Conservation (phyloP, 2,797 vertebrate genomes). For the Paedocypris micromegethes region DNA sequence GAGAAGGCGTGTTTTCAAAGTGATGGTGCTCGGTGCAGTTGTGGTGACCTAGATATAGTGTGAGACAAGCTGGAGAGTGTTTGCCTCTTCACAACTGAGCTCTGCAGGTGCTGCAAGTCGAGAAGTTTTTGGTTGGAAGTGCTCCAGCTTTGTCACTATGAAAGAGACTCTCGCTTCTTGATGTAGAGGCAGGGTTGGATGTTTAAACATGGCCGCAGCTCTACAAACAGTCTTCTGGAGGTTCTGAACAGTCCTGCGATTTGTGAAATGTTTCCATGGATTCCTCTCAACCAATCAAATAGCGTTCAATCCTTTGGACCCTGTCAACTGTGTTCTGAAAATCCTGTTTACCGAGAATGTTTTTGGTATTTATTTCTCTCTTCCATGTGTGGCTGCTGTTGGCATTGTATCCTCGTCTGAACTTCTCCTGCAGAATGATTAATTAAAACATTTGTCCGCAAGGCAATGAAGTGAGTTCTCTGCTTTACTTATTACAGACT, state of each 20-base stretch:
- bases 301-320: constrained; percentile 18
- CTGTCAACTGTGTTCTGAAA: constrained; percentile 9
- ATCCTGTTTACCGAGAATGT: constrained; percentile 17
- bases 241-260: constrained; percentile 26
- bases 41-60: constrained; percentile 58
- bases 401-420: too few species aligned
- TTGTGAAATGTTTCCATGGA: constrained; percentile 31
- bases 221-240: constrained; percentile 27
- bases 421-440: constrained; percentile 2
- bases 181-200: constrained; percentile 18
- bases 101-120: constrained; percentile 62
- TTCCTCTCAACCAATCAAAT: constrained; percentile 24
- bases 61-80: constrained; percentile 52
- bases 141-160: constrained; percentile 32
- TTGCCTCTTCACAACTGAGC: constrained; percentile 52
- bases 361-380: background rate
- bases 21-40: constrained; percentile 40
- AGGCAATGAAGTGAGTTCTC: constrained; percentile 15
- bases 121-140: constrained; percentile 35
- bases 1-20: constrained; percentile 43
- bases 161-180: constrained; percentile 24
- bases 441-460: constrained; percentile 33
- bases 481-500: constrained; percentile 24
- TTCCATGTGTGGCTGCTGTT: too few species aligned
- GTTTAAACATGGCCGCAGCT: constrained; percentile 23